Conservation (phyloP, 2,888 invertebrate species). For the Acronicta leporina region DNA sequence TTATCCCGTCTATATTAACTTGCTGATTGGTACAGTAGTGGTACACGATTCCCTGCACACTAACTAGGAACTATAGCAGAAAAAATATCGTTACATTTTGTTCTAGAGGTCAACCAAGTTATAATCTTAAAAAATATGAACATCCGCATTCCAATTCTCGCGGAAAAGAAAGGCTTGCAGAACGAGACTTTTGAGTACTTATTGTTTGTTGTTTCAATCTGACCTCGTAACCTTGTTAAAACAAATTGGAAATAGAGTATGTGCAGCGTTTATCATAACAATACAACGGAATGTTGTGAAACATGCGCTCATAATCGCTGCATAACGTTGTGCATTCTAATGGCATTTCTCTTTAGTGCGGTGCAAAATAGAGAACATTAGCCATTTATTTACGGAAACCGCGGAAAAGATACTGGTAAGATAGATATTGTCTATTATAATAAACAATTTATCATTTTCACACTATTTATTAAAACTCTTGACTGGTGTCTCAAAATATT, state of each 20-base stretch:
- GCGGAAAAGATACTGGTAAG: too few species aligned
- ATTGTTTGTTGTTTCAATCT: conserved; percentile 33
- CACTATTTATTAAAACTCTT: too few species aligned
- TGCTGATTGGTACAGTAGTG: too few species aligned
- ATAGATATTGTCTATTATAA: too few species aligned
- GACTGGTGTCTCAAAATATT: too few species aligned
- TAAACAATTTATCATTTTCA: too few species aligned
- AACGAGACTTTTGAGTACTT: conserved; percentile 22
- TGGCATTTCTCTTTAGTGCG: not conserved
- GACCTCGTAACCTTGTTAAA: conserved; percentile 26
- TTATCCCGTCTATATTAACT: too few species aligned
- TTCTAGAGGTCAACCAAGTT: not conserved
- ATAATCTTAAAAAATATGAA: conserved; percentile 12
- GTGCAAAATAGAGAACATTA: not conserved
- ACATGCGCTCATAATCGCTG: conserved; percentile 17
- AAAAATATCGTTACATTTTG: too few species aligned
- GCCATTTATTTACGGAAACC: not conserved
- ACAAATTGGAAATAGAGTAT: conserved; percentile 29
- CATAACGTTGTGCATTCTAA: conserved; percentile 12
- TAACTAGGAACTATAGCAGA: too few species aligned
- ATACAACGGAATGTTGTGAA: conserved; percentile 25
- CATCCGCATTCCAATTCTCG: conserved; percentile 9
- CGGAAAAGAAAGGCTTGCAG: conserved; percentile 39
- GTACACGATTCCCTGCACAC: too few species aligned
- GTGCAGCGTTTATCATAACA: conserved; percentile 30